Evolutionary conservation across 2,797 vertebrate species (phyloP), one percentile per base, ranked within the genome.

Genomic region (Spinus olivaceus): DNA sequence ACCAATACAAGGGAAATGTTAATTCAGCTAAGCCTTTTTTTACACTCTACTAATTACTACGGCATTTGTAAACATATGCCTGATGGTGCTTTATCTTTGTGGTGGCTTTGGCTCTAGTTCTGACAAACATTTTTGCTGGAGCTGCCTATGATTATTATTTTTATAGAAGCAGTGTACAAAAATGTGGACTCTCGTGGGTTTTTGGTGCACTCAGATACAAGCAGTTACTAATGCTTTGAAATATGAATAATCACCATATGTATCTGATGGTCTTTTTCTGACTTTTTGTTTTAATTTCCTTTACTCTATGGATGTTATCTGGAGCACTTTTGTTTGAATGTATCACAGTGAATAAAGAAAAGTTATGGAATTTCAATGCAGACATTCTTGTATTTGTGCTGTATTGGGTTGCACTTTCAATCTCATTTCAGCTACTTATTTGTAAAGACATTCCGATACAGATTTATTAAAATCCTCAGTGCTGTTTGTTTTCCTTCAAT

Each of bases 31-130:
- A 90, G 86, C 84, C 90, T 94, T 80, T 94, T 94, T 76, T 83
- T 88, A 92, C 80, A 84, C 57, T 96, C 73, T 81, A 73, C 83
- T 96, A 97, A 92, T 89, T 96, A 94, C 94, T 87, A 33, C 9
- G 96, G 86, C 96, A 93, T 94, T 94, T 92, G 84, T 82, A 94
- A 96, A 96, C 94, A 83, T 78, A 66, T 88, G 96, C 96, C 95
- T 77, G 77, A 97, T 94, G 95, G 91, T 97, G 85, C 97, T 96
- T 95, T 96, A 78, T 87, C 69, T 92, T 94, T 81, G 44, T 92
- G 88, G 91, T 78, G 77, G 49, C 64, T 91, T 93, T 88, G 84
- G 60, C 88, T 84, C 70, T 86, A 63, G 70, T 78, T 96, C 85
- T 77, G 70, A 95, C 92, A 81, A 88, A 41, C 60, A 54, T 50